Percentiles rank a stretch among this genome's conserved stretches.
phyloP scores from a whole-genome alignment of 2,888 invertebrate genomes.

The Lepidochrysops patricia region DNA sequence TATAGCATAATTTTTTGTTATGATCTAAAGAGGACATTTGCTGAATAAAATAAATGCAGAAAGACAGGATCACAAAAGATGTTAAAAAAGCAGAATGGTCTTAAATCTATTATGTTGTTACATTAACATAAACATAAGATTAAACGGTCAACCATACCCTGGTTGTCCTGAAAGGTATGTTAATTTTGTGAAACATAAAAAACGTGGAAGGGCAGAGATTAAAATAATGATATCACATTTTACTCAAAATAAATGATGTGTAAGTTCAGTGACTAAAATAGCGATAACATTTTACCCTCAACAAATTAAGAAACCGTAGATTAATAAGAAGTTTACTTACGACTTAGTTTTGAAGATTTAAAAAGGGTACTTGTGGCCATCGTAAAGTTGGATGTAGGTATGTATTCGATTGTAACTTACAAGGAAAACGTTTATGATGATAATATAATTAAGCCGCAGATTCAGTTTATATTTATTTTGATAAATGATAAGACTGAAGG shows the following conservation, averaged over 20 bases:
- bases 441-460: neutral
- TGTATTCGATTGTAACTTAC: neutral
- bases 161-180: no score
- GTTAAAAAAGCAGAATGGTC: no score
- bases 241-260: no score
- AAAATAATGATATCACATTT: no score
- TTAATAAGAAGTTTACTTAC: slow-evolving; percentile 38
- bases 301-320: slow-evolving; percentile 8
- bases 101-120: no score
- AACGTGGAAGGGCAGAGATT: no score
- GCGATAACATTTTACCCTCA: neutral
- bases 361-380: slow-evolving; percentile 49
- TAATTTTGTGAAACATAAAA: no score
- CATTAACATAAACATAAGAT: no score
- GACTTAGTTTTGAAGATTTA: slow-evolving; percentile 43
- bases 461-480: slow-evolving; percentile 8
- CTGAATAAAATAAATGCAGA: no score
- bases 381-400: slow-evolving; percentile 13
- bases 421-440: slow-evolving; percentile 1
- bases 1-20: no score
- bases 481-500: slow-evolving; percentile 25
- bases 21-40: neutral
- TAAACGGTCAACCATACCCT: no score
- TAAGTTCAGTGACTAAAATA: neutral
- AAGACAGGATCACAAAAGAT: no score